phyloP scores from a whole-genome alignment of 2,113 vertebrate genomes.

The Plecotus auritus region DNA sequence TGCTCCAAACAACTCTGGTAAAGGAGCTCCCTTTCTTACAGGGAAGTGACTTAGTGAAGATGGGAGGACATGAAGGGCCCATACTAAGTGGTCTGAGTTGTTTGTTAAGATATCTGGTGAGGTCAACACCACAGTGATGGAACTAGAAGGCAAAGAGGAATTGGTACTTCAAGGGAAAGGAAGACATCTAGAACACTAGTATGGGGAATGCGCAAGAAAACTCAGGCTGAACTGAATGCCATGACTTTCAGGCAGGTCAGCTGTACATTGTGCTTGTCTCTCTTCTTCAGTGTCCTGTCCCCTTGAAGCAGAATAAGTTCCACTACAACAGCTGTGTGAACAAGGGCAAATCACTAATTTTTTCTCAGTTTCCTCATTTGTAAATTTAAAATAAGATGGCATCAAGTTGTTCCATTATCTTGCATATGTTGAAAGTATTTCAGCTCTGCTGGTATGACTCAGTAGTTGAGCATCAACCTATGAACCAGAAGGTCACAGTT shows the following conservation, averaged over 20 bases:
- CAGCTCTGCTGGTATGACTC: no score
- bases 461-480: no score
- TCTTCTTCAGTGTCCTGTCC: not conserved
- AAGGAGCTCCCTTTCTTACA: not conserved
- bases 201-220: rapidly evolving
- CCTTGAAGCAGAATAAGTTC: not conserved
- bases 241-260: not conserved
- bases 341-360: not conserved
- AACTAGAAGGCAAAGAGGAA: not conserved
- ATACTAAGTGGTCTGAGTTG: not conserved
- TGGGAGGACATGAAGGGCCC: not conserved
- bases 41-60: not conserved
- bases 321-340: not conserved
- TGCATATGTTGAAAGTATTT: not conserved
- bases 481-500: no score
- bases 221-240: not conserved
- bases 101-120: not conserved
- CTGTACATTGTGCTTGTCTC: not conserved
- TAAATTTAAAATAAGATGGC: conserved; percentile 25
- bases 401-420: not conserved
- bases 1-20: not conserved
- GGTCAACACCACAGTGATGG: not conserved
- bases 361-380: not conserved
- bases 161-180: not conserved
- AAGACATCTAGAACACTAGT: not conserved